phyloP scores from a whole-genome alignment of 1,140 invertebrate genomes.

The Heliothis virescens region DNA sequence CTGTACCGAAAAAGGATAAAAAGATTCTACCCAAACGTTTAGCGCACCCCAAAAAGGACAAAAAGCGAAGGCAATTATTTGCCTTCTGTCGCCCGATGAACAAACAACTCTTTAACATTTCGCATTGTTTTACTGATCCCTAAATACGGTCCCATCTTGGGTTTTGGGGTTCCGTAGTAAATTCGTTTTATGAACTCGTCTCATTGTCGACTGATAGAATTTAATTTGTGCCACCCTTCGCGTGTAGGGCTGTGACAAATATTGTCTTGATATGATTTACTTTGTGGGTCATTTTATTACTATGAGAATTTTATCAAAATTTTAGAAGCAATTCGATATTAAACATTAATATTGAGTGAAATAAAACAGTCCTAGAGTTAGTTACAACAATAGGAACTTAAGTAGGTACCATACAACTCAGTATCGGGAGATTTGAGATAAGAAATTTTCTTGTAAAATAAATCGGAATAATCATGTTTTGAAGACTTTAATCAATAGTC shows the following conservation, averaged over 20 bases:
- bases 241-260: slow-evolving; percentile 61
- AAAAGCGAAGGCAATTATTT: slow-evolving; percentile 70
- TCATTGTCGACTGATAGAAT: slow-evolving; percentile 82
- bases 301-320: no score
- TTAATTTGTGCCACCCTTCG: slow-evolving; percentile 76
- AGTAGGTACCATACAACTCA: no score
- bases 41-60: slow-evolving; percentile 63
- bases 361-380: no score
- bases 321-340: no score
- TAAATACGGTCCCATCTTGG: slow-evolving; percentile 63
- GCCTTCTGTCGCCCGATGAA: slow-evolving; percentile 67
- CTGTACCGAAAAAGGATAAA: slow-evolving; percentile 44
- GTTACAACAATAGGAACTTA: no score
- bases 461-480: no score
- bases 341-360: no score
- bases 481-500: no score
- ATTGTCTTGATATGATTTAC: background rate
- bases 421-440: no score
- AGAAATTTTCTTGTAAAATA: no score
- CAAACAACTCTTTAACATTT: slow-evolving; percentile 75
- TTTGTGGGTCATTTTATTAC: slow-evolving; percentile 5
- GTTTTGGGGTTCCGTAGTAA: slow-evolving; percentile 73
- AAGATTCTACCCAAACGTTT: slow-evolving; percentile 55
- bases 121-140: slow-evolving; percentile 72
- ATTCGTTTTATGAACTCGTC: slow-evolving; percentile 84